Evolutionary conservation across 23 tunicate genomes (phyloP).

Genomic region (Pegea sp.): DNA sequence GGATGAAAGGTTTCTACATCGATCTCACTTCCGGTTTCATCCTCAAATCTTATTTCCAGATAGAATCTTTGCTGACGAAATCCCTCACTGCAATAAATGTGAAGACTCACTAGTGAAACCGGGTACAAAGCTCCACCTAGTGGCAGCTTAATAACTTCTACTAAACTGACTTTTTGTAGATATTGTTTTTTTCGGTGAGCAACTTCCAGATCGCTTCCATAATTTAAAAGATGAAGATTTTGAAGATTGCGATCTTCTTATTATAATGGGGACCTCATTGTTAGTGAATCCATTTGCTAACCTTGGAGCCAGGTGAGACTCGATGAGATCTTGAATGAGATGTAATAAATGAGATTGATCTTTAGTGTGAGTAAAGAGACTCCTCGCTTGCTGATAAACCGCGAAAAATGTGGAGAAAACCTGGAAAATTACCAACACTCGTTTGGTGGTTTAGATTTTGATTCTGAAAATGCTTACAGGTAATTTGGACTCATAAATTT

Average conservation of each 20-base stretch:
- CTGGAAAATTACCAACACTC: slow-evolving; percentile 8
- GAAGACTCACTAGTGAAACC: slow-evolving; percentile 39
- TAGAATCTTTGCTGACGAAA: slow-evolving; percentile 40
- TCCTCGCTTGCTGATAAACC: slow-evolving; percentile 55
- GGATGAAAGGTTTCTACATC: slow-evolving; percentile 37
- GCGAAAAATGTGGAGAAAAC: slow-evolving; percentile 31
- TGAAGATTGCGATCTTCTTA: slow-evolving; percentile 43
- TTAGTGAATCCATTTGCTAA: slow-evolving; percentile 83
- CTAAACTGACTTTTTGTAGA: too few relatives aligned
- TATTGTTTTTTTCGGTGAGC: slow-evolving; percentile 77
- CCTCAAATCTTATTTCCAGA: slow-evolving; percentile 8
- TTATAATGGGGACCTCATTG: slow-evolving; percentile 74
- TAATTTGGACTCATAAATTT: slow-evolving; percentile 1
- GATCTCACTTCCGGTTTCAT: background rate
- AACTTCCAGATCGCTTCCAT: slow-evolving; percentile 26
- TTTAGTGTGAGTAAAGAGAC: slow-evolving; percentile 27
- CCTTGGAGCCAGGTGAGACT: slow-evolving; percentile 12
- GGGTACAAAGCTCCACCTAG: slow-evolving; percentile 4
- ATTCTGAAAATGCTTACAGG: slow-evolving; percentile 66
- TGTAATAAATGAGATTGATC: too few relatives aligned
- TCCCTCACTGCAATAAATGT: slow-evolving; percentile 32
- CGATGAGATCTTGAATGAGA: too few relatives aligned
- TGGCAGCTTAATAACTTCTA: background rate
- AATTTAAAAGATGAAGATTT: slow-evolving; percentile 25
- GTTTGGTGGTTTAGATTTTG: slow-evolving; percentile 30